phyloP scores from a whole-genome alignment of 2,113 vertebrate species.

The Australoheros scitulus region DNA sequence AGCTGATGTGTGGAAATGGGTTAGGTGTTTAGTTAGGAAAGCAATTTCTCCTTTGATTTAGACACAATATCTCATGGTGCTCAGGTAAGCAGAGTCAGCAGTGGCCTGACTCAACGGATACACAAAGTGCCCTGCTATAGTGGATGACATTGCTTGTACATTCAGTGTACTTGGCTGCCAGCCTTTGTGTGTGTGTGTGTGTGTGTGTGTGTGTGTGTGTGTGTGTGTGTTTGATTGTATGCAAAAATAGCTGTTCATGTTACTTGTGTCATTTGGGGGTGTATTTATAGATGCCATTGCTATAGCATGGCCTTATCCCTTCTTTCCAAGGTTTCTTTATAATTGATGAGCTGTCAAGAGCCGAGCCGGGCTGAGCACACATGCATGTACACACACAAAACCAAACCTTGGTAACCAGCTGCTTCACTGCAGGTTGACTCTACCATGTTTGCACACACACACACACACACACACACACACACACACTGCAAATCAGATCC shows the following conservation, averaged over 20 bases:
- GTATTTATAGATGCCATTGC: constrained; percentile 75
- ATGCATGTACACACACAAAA: constrained; percentile 29
- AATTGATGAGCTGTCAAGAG: constrained; percentile 75
- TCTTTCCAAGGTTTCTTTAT: constrained; percentile 59
- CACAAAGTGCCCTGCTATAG: constrained; percentile 35
- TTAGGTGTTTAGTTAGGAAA: constrained; percentile 36
- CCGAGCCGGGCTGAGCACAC: constrained; percentile 41
- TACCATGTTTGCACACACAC: constrained; percentile 28
- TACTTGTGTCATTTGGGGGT: constrained; percentile 61
- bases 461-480: not conserved
- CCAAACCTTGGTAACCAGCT: constrained; percentile 54
- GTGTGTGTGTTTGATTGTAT: not conserved
- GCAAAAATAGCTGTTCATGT: constrained; percentile 66
- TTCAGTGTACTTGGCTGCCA: constrained; percentile 8
- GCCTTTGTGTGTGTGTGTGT: constrained; percentile 3
- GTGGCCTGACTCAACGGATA: constrained; percentile 42
- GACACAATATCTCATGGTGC: constrained; percentile 42
- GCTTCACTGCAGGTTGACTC: constrained; percentile 44
- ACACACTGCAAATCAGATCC: not conserved
- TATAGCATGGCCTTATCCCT: constrained; percentile 59
- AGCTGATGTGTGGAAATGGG: not conserved
- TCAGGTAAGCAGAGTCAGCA: constrained; percentile 29
- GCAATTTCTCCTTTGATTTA: constrained; percentile 53
- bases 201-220: not conserved
- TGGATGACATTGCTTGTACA: constrained; percentile 49